Percentiles rank a stretch among this genome's conserved stretches.
phyloP scores from a whole-genome alignment of 2,797 vertebrate genomes.

The Spinus pinus region DNA sequence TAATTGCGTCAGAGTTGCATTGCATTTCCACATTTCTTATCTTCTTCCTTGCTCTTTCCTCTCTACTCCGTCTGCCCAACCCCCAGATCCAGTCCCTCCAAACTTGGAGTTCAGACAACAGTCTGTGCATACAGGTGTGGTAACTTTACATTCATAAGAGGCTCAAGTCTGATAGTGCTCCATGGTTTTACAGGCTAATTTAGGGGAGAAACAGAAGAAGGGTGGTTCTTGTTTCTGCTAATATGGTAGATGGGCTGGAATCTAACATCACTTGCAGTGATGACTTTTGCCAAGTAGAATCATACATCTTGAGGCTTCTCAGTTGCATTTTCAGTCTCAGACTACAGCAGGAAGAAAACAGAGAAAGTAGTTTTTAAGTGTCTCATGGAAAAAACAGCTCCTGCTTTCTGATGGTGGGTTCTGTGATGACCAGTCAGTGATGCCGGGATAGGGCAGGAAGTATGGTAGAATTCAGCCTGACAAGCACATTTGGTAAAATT shows the following conservation, averaged over 20 bases:
- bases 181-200: not conserved
- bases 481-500: not conserved
- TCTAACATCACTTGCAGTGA: not conserved
- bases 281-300: not conserved
- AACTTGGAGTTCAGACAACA: not conserved
- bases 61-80: not conserved
- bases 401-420: not conserved
- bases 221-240: not conserved
- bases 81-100: not conserved
- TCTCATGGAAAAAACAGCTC: not conserved
- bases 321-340: not conserved
- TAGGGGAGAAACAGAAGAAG: not conserved
- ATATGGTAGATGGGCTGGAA: not conserved
- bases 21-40: not conserved
- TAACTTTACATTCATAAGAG: not conserved
- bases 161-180: not conserved
- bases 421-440: not conserved
- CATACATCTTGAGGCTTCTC: not conserved
- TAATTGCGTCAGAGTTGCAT: not conserved
- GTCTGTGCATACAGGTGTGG: not conserved
- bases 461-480: not conserved
- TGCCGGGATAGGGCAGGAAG: not conserved
- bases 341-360: not conserved
- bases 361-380: not conserved
- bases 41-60: not conserved